Evolutionary conservation across 2,888 invertebrate species (phyloP).

Genomic region (Cryptophagus acutangulus): DNA sequence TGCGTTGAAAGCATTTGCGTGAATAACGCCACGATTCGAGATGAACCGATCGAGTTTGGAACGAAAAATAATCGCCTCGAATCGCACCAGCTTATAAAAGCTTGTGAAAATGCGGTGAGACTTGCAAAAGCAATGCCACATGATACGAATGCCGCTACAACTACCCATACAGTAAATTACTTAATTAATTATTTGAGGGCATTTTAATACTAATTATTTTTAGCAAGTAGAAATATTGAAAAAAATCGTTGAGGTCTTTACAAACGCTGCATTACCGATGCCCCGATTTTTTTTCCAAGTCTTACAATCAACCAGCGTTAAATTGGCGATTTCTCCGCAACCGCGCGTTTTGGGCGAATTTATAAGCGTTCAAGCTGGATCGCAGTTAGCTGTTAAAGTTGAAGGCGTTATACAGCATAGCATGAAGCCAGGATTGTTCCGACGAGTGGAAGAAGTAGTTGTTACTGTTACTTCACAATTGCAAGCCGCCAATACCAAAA

Average conservation of each 20-base stretch:
- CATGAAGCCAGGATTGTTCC: conserved; percentile 61
- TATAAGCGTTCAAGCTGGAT: conserved; percentile 75
- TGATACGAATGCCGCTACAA: conserved; percentile 41
- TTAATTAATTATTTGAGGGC: neutral
- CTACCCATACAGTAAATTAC: conserved; percentile 47
- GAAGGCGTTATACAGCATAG: conserved; percentile 86
- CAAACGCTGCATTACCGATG: conserved; percentile 61
- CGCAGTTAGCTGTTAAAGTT: conserved; percentile 85
- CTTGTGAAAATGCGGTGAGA: conserved; percentile 46
- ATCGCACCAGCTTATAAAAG: conserved; percentile 46
- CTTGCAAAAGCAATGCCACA: conserved; percentile 43
- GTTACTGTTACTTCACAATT: conserved; percentile 65
- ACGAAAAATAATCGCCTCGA: conserved; percentile 47
- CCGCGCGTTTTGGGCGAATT: conserved; percentile 76
- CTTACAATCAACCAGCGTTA: conserved; percentile 75
- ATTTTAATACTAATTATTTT: conserved; percentile 20
- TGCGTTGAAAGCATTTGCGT: conserved; percentile 68
- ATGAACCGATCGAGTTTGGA: conserved; percentile 42
- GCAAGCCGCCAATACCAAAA: conserved; percentile 49
- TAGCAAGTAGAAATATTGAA: conserved; percentile 56
- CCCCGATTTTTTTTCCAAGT: conserved; percentile 81
- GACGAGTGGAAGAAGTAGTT: conserved; percentile 66
- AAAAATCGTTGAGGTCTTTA: conserved; percentile 58
- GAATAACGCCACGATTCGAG: conserved; percentile 40
- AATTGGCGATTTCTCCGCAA: conserved; percentile 76